Conservation (phyloP, 2,113 vertebrate genomes). For the Eudyptes chrysolophus region DNA sequence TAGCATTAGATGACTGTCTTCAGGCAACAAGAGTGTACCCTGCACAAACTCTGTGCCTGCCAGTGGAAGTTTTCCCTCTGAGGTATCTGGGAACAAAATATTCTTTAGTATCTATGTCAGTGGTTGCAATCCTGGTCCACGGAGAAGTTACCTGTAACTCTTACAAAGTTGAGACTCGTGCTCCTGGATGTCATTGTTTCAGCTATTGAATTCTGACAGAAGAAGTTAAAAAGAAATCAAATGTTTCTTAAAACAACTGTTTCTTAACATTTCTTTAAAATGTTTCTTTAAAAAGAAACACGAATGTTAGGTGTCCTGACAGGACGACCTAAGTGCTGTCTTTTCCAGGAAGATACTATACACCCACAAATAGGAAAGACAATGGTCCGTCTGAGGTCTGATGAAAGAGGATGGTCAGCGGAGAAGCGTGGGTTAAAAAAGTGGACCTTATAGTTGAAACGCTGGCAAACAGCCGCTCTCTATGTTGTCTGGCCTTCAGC, state of each 20-base stretch:
- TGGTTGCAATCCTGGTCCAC: fast-evolving
- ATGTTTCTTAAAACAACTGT: background rate
- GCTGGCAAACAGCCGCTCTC: background rate
- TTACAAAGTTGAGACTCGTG: background rate
- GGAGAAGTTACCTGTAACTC: background rate
- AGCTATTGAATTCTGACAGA: background rate
- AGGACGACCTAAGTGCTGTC: background rate
- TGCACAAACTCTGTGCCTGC: background rate
- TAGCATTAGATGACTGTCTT: background rate
- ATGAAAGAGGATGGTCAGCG: background rate
- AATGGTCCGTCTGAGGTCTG: background rate
- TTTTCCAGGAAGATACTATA: background rate
- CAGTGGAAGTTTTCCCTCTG: background rate
- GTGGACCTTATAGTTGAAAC: background rate
- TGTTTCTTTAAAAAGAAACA: background rate
- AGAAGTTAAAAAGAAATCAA: background rate
- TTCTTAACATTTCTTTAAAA: background rate
- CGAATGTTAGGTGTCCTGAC: background rate
- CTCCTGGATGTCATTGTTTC: background rate
- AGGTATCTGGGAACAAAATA: background rate
- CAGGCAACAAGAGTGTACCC: background rate
- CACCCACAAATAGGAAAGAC: background rate
- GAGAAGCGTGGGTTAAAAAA: background rate
- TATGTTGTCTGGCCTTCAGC: background rate
- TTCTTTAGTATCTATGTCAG: background rate